Conservation (phyloP, 1,140 invertebrate species). For the Microplitis demolitor region DNA sequence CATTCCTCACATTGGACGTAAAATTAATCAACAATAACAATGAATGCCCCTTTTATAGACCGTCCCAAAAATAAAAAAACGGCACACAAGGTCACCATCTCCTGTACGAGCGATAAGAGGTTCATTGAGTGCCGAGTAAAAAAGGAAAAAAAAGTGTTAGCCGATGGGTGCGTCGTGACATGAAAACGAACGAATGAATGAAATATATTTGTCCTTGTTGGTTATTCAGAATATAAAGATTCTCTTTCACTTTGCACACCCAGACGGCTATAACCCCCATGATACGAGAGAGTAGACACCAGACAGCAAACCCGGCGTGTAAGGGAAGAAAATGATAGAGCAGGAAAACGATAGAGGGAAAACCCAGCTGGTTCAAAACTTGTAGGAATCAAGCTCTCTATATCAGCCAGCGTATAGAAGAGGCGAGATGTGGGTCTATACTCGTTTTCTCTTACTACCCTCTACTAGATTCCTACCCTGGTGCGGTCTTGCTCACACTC, state of each 20-base stretch:
- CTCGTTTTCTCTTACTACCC: conserved; percentile 16
- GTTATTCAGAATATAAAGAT: neutral
- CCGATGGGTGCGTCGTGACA: neutral
- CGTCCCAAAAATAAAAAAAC: no score
- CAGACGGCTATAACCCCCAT: conserved; percentile 31
- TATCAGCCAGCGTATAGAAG: no score
- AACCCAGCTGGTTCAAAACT: conserved; percentile 53
- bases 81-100: no score
- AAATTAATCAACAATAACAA: no score
- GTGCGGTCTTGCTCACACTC: no score
- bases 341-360: neutral
- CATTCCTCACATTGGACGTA: no score
- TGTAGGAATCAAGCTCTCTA: conserved; percentile 46
- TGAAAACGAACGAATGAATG: conserved; percentile 34
- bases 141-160: neutral
- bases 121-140: neutral
- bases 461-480: no score
- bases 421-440: conserved; percentile 52
- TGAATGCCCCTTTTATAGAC: no score
- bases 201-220: conserved; percentile 28
- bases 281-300: conserved; percentile 41
- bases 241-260: neutral
- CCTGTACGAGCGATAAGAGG: neutral
- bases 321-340: no score
- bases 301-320: conserved; percentile 4